Evolutionary conservation across 1,140 invertebrate genomes (phyloP), one percentile per base, ranked within the genome.

Genomic region (Parapsyche elsis): DNA sequence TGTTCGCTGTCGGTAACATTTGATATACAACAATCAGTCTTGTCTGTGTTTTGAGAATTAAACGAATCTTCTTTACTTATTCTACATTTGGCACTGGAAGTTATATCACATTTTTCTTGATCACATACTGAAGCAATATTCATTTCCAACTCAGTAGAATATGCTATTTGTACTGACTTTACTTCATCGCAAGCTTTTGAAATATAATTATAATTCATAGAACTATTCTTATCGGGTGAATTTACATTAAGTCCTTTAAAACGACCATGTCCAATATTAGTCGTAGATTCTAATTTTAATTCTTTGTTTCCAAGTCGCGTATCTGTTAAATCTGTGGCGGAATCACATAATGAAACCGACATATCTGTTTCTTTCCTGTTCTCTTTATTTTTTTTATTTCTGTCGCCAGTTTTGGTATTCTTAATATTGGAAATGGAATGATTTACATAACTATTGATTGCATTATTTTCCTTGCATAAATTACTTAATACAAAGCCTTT

Each of bases 1-100:
- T 5, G 53, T 24, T 14, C 9, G 24, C 1, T 14, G 5, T n/a
- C 5, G 57, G 10, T 57, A 75, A 23, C 23, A 57, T 23, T 46
- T 71, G 26, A 30, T n/a, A 30, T 38, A 1, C 30, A n/a, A n/a
- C n/a, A n/a, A n/a, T 59, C 53, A 21, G 1, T 59, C 14, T 59
- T n/a, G 71, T 16, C 75, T 83, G 84, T 84, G 76, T 14, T 74
- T 30, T 79, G 67, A 71, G 14, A 64, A 24, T 61, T 73, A 23
- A 38, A 46, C 24, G 30, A 7, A 14, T 0, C 14, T 38, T 53
- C 61, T 19, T 64, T 44, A 14, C 24, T 79, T 24, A 57, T 9
- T 57, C 26, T 57, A 45, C 14, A 10, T 45, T 61, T 46, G 16
- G 23, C 71, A 61, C 70, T 53, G 38, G 67, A 30, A 53, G 23